Evolutionary conservation across 2,113 vertebrate genomes (phyloP).

Genomic region (Natator depressus): DNA sequence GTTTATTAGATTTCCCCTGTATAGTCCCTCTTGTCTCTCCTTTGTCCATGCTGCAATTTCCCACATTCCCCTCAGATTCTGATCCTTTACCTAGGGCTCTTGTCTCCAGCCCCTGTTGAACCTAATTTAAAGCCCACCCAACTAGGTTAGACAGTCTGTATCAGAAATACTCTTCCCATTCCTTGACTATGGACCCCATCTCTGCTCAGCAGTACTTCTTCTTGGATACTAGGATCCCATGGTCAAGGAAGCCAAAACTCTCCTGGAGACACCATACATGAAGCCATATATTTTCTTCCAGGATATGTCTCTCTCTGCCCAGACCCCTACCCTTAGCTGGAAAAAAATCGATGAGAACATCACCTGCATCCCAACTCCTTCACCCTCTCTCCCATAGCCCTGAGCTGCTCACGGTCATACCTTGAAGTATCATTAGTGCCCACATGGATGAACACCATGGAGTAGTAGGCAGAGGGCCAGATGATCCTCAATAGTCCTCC

Average conservation of each 20-base stretch:
- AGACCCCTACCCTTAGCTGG: neutral
- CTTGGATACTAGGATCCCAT: neutral
- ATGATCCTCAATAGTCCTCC: neutral
- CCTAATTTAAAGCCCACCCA: no score
- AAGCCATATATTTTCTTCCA: neutral
- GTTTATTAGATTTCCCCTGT: no score
- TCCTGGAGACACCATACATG: neutral
- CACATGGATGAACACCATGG: neutral
- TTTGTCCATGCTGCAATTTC: no score
- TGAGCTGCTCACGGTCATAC: neutral
- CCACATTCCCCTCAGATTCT: no score
- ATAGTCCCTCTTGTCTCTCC: no score
- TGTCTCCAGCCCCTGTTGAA: no score
- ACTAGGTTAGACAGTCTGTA: no score
- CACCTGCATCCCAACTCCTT: neutral
- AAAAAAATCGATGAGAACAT: neutral
- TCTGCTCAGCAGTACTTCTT: neutral
- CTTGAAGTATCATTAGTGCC: neutral
- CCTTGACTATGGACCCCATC: neutral
- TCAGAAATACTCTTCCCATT: no score
- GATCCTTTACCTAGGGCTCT: no score
- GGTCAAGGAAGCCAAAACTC: neutral
- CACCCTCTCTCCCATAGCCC: neutral
- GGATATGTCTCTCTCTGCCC: neutral
- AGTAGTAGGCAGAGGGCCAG: neutral